Conservation (phyloP, 2,797 vertebrate species). For the Aldrovandia affinis region DNA sequence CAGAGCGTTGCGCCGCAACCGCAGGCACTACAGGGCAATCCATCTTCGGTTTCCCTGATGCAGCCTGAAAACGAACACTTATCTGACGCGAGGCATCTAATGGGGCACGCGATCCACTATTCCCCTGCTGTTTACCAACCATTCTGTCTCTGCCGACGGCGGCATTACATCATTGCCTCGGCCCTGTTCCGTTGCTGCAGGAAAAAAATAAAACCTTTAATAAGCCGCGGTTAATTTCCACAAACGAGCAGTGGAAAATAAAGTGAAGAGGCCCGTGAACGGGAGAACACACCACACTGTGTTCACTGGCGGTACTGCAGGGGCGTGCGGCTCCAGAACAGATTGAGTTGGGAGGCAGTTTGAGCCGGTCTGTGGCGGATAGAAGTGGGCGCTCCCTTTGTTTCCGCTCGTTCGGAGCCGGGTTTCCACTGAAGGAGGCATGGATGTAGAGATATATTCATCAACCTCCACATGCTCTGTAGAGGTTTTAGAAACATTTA, state of each 20-base stretch:
- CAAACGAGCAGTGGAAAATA: slow-evolving; percentile 27
- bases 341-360: background rate
- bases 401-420: background rate
- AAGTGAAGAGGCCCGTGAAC: background rate
- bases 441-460: background rate
- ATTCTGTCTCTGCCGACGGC: slow-evolving; percentile 46
- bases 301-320: slow-evolving; percentile 14
- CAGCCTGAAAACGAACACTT: slow-evolving; percentile 67
- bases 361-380: slow-evolving; percentile 32
- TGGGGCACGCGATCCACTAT: slow-evolving; percentile 67
- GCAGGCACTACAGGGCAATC: slow-evolving; percentile 49
- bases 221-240: slow-evolving; percentile 38
- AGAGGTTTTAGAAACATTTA: background rate
- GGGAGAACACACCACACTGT: slow-evolving; percentile 4
- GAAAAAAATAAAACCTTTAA: slow-evolving; percentile 16
- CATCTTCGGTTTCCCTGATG: slow-evolving; percentile 54
- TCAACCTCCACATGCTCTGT: background rate
- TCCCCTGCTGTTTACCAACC: slow-evolving; percentile 54
- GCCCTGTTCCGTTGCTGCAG: slow-evolving; percentile 31
- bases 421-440: background rate
- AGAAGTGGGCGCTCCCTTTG: background rate
- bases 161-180: slow-evolving; percentile 65
- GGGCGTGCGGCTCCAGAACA: background rate
- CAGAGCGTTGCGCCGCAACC: slow-evolving; percentile 55
- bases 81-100: slow-evolving; percentile 66